Conservation (phyloP, 1,140 invertebrate species). For the Papilio machaon region DNA sequence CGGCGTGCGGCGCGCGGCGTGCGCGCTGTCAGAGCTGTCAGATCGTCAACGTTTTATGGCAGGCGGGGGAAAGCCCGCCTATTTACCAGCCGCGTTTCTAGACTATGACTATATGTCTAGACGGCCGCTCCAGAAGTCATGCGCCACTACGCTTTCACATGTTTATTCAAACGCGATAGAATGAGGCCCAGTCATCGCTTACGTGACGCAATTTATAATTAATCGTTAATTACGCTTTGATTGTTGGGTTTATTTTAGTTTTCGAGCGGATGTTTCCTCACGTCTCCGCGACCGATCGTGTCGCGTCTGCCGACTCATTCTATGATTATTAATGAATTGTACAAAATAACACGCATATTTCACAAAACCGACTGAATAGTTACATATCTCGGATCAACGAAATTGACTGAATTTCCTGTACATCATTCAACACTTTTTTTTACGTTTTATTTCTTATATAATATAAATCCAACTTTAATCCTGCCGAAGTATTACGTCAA, state of each 20-base stretch:
- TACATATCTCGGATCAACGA: not conserved
- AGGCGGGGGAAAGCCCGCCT: slow-evolving; percentile 68
- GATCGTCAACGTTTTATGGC: slow-evolving; percentile 56
- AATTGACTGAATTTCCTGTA: not conserved
- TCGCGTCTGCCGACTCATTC: slow-evolving; percentile 14
- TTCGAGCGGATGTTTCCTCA: slow-evolving; percentile 13
- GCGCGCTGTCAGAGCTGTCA: slow-evolving; percentile 39
- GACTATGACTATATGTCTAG: slow-evolving; percentile 78
- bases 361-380: not conserved
- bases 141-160: slow-evolving; percentile 72
- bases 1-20: slow-evolving; percentile 11
- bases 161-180: slow-evolving; percentile 62
- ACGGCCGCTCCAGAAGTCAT: slow-evolving; percentile 75
- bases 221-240: slow-evolving; percentile 47
- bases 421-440: not conserved
- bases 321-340: slow-evolving; percentile 1
- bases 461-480: too few relatives aligned
- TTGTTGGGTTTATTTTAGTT: slow-evolving; percentile 28
- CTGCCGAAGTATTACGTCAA: not conserved
- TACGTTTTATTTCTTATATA: not conserved
- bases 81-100: slow-evolving; percentile 70
- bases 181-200: slow-evolving; percentile 54
- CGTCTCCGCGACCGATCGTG: not conserved
- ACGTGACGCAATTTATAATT: slow-evolving; percentile 66
- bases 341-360: not conserved